phyloP scores from a whole-genome alignment of 37 sponge, comb jelly and placozoan genomes.

The Haliclona indistincta region DNA sequence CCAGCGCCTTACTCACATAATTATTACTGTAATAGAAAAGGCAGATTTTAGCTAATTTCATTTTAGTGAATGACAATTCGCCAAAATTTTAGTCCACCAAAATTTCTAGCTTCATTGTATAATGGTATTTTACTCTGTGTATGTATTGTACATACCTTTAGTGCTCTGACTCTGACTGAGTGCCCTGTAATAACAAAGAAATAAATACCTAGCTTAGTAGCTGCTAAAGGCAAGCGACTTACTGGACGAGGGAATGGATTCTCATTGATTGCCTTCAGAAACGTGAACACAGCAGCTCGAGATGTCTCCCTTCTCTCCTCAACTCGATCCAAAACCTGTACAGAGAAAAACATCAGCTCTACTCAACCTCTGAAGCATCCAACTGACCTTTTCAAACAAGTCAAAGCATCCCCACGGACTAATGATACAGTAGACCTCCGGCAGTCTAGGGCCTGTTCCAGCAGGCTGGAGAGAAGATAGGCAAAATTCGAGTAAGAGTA shows the following conservation, averaged over 20 bases:
- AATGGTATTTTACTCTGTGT: background rate
- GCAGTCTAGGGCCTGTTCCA: slow-evolving; percentile 52
- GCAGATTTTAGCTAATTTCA: no score
- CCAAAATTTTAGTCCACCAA: no score
- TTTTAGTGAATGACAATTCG: no score
- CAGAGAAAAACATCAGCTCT: no score
- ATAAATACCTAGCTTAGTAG: background rate
- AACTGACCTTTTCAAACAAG: slow-evolving; percentile 66
- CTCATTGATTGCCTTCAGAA: slow-evolving; percentile 71
- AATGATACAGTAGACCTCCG: slow-evolving; percentile 88
- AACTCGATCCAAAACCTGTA: slow-evolving; percentile 83
- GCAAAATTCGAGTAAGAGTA: no score
- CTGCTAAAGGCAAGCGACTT: no score
- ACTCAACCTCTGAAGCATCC: background rate
- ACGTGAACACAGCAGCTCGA: slow-evolving; percentile 71
- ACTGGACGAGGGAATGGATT: slow-evolving; percentile 90
- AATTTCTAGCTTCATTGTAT: no score
- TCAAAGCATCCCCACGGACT: slow-evolving; percentile 93
- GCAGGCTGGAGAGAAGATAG: slow-evolving; percentile 50
- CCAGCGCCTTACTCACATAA: no score
- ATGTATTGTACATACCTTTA: slow-evolving; percentile 22
- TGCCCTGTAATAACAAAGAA: slow-evolving; percentile 41
- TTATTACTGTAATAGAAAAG: no score
- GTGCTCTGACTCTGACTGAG: slow-evolving; percentile 57
- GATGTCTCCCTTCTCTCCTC: slow-evolving; percentile 65